phyloP scores from a whole-genome alignment of 2,113 vertebrate genomes.

The Cathartes aura region DNA sequence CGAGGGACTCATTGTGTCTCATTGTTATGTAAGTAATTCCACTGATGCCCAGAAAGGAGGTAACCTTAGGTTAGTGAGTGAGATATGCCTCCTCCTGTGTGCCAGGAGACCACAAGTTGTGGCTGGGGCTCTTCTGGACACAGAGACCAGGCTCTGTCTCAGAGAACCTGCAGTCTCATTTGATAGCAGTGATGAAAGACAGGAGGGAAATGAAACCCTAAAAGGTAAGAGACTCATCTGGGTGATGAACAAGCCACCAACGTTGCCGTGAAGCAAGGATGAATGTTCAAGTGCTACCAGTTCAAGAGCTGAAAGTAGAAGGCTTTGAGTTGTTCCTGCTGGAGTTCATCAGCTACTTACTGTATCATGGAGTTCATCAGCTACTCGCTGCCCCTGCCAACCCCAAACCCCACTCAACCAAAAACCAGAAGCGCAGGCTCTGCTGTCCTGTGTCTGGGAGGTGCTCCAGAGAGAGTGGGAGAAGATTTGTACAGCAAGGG shows the following conservation, averaged over 20 bases:
- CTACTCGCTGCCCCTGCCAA: not conserved
- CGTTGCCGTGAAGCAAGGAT: rapidly evolving
- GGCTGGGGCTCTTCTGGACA: not conserved
- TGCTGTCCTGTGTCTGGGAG: not conserved
- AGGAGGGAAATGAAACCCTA: not conserved
- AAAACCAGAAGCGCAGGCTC: not conserved
- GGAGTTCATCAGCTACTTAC: not conserved
- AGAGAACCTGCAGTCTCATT: not conserved
- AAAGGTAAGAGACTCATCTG: not conserved
- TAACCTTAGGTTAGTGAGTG: not conserved
- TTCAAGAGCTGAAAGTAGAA: not conserved
- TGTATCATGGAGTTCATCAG: not conserved
- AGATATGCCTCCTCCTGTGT: not conserved
- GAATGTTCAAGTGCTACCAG: not conserved
- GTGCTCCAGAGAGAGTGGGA: not conserved
- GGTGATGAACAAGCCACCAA: not conserved
- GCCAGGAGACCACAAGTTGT: not conserved
- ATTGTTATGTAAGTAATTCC: not conserved
- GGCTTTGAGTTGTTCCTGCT: not conserved
- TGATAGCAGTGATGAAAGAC: not conserved
- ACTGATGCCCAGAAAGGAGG: not conserved
- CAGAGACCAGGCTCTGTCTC: not conserved
- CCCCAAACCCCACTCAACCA: not conserved
- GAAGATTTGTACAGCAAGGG: not conserved
- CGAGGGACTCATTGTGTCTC: not conserved